These are phyloP conservation scores for Anthopleura sola DNA, from an alignment of 64 coral and sea anemone genomes.

Conservation along the genomic window DNA sequence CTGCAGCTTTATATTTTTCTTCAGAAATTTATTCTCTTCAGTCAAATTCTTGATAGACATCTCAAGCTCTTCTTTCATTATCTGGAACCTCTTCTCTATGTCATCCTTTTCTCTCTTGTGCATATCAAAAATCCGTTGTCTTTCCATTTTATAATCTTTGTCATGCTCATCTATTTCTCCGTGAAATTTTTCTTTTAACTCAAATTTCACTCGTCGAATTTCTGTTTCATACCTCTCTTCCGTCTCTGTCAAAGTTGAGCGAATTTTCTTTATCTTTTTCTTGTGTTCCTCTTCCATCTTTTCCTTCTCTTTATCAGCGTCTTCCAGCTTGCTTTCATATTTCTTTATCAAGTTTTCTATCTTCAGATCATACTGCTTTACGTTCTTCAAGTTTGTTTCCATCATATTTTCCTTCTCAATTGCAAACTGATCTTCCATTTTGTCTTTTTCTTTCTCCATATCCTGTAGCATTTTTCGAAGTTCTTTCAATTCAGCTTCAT, in stretches of 20 bases:
- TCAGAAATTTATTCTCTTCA: constrained; percentile 11
- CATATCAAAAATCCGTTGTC: background rate
- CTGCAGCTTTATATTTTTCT: constrained; percentile 22
- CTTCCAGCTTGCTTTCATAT: constrained; percentile 17
- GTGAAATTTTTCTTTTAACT: constrained; percentile 29
- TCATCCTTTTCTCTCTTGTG: constrained; percentile 17
- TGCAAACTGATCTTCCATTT: constrained; percentile 24
- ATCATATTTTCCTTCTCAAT: constrained; percentile 26
- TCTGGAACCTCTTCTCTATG: constrained; percentile 6
- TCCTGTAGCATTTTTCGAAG: constrained; percentile 23
- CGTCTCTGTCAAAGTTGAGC: background rate
- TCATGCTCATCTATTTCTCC: constrained; percentile 33
- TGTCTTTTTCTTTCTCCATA: constrained; percentile 34
- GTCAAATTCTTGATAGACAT: background rate
- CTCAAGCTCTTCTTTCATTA: constrained; percentile 1
- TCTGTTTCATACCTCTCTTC: constrained; percentile 34
- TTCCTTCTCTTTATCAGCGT: constrained; percentile 26
- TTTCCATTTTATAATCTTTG: background rate
- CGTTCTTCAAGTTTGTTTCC: background rate
- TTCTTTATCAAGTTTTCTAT: constrained; percentile 29
- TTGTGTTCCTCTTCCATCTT: background rate
- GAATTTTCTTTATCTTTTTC: constrained; percentile 7
- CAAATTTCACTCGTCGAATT: constrained; percentile 13
- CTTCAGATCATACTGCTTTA: constrained; percentile 17
- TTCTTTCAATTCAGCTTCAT: background rate